Evolutionary conservation across 2,888 invertebrate species (phyloP).

Genomic region (Stegana nigrithorax): DNA sequence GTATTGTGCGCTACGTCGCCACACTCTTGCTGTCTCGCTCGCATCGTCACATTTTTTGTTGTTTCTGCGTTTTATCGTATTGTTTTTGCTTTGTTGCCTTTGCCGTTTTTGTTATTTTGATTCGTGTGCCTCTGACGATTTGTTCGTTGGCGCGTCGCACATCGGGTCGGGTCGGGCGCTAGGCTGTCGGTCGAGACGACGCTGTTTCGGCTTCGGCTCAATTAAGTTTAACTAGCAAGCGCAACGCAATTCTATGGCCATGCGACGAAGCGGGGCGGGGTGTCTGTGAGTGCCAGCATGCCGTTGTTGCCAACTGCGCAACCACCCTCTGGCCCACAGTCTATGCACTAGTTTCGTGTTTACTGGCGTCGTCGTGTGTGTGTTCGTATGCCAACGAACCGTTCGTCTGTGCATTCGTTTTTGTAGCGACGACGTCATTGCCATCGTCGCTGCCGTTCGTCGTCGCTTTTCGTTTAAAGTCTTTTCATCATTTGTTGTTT

Average conservation of each 20-base stretch:
- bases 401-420: too few relatives aligned
- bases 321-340: constrained; percentile 8
- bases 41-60: constrained; percentile 9
- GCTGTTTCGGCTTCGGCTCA: too few relatives aligned
- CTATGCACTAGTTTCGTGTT: constrained; percentile 24
- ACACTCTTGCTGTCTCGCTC: constrained; percentile 7
- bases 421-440: not conserved
- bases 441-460: not conserved
- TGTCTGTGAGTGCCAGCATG: not conserved
- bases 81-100: not conserved
- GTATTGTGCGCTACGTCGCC: too few relatives aligned
- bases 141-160: not conserved
- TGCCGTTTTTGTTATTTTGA: too few relatives aligned
- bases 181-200: too few relatives aligned
- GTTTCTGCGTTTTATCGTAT: not conserved
- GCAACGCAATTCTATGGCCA: too few relatives aligned
- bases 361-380: not conserved
- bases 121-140: too few relatives aligned
- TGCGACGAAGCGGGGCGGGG: too few relatives aligned
- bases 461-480: constrained; percentile 42
- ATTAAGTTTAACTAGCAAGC: too few relatives aligned
- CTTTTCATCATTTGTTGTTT: constrained; percentile 56
- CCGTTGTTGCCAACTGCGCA: constrained; percentile 14
- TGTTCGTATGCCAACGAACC: not conserved
- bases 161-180: too few relatives aligned